A percentile compares a stretch with the other conserved stretches of the same genome.
Conservation (phyloP, 2,113 vertebrate species). For the Clarias batrachus region DNA sequence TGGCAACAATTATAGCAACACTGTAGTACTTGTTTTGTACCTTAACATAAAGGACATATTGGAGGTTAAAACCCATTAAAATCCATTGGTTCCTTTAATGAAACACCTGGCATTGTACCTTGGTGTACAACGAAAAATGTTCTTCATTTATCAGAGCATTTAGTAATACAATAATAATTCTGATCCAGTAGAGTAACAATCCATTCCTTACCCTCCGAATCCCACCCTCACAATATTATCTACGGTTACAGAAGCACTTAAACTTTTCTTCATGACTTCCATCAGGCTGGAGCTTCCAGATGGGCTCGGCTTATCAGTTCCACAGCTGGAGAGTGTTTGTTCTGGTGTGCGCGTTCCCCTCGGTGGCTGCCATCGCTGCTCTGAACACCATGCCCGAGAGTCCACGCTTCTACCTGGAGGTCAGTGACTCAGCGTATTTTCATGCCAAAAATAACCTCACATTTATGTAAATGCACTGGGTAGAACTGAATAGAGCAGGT, state of each 20-base stretch:
- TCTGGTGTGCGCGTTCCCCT: constrained; percentile 93
- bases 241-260: not conserved
- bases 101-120: not conserved
- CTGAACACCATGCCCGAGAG: constrained; percentile 96
- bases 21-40: not conserved
- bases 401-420: constrained; percentile 95
- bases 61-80: not conserved
- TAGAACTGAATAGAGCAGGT: not conserved
- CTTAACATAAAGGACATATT: not conserved
- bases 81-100: not conserved
- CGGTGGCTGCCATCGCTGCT: constrained; percentile 91
- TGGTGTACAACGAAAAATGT: not conserved
- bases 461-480: not conserved
- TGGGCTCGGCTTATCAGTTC: constrained; percentile 98
- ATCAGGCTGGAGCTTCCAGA: constrained; percentile 97
- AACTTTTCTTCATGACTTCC: not conserved
- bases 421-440: constrained; percentile 58
- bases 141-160: not conserved
- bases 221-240: not conserved
- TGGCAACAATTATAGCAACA: not conserved
- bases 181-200: not conserved
- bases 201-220: not conserved
- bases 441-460: not conserved
- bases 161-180: not conserved
- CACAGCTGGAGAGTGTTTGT: constrained; percentile 99